Percentiles rank a stretch among this genome's conserved stretches.
Conservation (phyloP, 2,797 vertebrate genomes). For the Periparus ater region DNA sequence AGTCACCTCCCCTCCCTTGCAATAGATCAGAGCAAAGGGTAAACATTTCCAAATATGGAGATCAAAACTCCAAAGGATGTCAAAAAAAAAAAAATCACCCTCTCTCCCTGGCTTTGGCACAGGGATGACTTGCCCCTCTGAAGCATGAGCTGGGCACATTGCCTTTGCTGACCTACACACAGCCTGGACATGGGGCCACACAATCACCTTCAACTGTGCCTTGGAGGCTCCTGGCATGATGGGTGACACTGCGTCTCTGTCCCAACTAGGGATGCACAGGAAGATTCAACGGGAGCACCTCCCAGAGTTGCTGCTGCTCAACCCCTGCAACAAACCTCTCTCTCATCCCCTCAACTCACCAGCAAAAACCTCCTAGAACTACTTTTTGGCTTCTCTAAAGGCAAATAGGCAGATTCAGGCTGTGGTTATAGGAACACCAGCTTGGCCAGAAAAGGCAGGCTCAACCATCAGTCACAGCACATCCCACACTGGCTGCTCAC, state of each 20-base stretch:
- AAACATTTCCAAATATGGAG: slow-evolving; percentile 99
- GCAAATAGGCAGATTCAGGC: neutral
- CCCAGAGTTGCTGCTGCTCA: neutral
- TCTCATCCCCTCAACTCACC: neutral
- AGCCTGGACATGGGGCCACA: neutral
- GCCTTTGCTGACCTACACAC: slow-evolving; percentile 45
- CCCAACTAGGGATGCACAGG: neutral
- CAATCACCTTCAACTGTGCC: neutral
- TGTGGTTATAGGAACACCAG: neutral
- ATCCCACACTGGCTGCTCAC: neutral
- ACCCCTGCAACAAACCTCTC: neutral
- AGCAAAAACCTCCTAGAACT: neutral
- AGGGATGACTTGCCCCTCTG: slow-evolving; percentile 67
- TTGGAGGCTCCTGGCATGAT: neutral
- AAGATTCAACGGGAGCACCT: neutral
- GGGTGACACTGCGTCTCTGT: neutral
- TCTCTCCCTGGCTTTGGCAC: slow-evolving; percentile 81
- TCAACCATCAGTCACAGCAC: neutral
- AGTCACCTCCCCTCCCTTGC: slow-evolving; percentile 93
- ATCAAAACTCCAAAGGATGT: slow-evolving; percentile 88
- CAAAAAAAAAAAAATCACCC: slow-evolving; percentile 79
- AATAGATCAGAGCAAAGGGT: slow-evolving; percentile 92
- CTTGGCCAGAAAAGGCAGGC: neutral
- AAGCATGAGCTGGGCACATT: slow-evolving; percentile 50
- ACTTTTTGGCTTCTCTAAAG: neutral